Evolutionary conservation across 2,888 invertebrate species (phyloP).

Genomic region (Allacma fusca): DNA sequence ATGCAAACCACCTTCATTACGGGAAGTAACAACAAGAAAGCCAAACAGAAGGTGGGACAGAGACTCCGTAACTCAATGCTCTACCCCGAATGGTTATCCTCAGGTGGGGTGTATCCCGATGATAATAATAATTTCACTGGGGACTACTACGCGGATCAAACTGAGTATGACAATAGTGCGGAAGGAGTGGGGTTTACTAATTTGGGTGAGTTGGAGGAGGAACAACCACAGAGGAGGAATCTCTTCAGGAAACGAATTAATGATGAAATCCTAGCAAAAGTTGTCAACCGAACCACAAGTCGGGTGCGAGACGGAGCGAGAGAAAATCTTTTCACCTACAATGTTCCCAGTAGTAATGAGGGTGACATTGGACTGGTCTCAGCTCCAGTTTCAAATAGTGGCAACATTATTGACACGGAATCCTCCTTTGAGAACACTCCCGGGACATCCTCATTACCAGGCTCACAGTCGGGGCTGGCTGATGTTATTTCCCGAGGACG

Average conservation of each 20-base stretch:
- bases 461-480: conserved; percentile 42
- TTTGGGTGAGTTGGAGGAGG: background rate
- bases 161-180: conserved; percentile 21
- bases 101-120: conserved; percentile 46
- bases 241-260: conserved; percentile 30
- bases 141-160: conserved; percentile 18
- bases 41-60: background rate
- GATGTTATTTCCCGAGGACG: conserved; percentile 61
- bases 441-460: conserved; percentile 2
- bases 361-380: background rate
- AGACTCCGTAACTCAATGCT: conserved; percentile 29
- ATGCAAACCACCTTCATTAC: conserved; percentile 18
- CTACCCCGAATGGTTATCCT: conserved; percentile 58
- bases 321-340: background rate
- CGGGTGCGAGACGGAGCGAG: background rate
- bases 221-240: background rate
- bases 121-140: conserved; percentile 38
- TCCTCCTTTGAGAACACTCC: conserved; percentile 16
- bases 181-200: conserved; percentile 1
- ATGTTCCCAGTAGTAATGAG: background rate
- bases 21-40: background rate
- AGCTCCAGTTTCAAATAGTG: background rate
- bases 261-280: conserved; percentile 33
- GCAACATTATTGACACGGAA: conserved; percentile 7
- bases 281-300: conserved; percentile 17